Percentiles rank a stretch among this genome's conserved stretches.
Evolutionary conservation across 2,888 invertebrate genomes (phyloP).

Genomic region (Oscheius sp.): DNA sequence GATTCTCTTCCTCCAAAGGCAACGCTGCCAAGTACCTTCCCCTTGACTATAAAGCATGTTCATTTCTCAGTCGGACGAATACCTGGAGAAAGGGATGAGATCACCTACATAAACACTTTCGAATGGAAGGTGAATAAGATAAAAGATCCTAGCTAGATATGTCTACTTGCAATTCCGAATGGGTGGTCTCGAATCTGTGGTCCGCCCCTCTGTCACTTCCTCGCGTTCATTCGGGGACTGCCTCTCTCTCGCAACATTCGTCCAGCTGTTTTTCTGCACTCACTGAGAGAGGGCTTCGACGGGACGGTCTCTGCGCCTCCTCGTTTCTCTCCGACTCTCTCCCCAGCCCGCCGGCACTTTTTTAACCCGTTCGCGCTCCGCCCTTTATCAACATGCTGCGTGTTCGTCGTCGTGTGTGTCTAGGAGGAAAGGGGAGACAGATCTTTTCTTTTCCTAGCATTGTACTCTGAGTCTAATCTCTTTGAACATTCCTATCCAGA

Average conservation of each 20-base stretch:
- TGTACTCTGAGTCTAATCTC: too few relatives aligned
- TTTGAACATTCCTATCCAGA: too few relatives aligned
- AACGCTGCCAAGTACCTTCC: too few relatives aligned
- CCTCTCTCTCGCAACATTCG: conserved; percentile 33
- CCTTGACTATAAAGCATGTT: too few relatives aligned
- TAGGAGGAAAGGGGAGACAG: not conserved
- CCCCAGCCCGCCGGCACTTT: conserved; percentile 3
- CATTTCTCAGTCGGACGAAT: too few relatives aligned
- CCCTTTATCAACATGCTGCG: conserved; percentile 37
- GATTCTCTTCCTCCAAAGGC: too few relatives aligned
- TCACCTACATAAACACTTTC: too few relatives aligned
- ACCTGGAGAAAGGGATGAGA: too few relatives aligned
- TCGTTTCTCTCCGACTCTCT: conserved; percentile 4
- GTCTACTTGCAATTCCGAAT: conserved; percentile 9
- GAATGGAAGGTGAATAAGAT: too few relatives aligned
- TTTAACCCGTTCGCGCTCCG: conserved; percentile 35
- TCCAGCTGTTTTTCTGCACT: conserved; percentile 36
- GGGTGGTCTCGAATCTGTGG: conserved; percentile 8
- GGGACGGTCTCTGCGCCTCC: conserved; percentile 7
- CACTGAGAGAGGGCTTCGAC: conserved; percentile 3
- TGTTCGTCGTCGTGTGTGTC: conserved; percentile 31
- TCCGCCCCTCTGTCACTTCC: conserved; percentile 4
- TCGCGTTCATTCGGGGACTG: conserved; percentile 2
- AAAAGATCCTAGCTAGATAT: too few relatives aligned
- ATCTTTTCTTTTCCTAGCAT: not conserved